Evolutionary conservation across 1,140 invertebrate genomes (phyloP), one percentile per base, ranked within the genome.

Genomic region (Babylonia areolata): DNA sequence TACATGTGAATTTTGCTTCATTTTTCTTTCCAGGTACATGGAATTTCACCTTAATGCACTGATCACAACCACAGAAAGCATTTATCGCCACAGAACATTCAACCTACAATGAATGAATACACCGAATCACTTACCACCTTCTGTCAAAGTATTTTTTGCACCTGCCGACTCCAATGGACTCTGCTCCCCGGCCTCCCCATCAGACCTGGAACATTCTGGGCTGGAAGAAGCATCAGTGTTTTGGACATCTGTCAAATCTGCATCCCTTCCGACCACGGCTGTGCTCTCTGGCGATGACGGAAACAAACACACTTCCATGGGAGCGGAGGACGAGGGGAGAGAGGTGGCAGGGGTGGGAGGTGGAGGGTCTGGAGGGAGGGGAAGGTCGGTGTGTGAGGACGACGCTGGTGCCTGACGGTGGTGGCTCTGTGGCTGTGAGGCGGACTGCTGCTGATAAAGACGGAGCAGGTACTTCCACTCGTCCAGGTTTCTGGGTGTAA

Each of bases 401-500:
- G 58, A 51, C 20, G 46, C 6, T 51, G 46, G 46, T 51, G 46
- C 9, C 20, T 51, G 71, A 5, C 9, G 6, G 9, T 77, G 35
- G 75, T 51, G 33, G 20, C 31, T 0, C 71, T 35, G 33, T n/a
- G n/a, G n/a, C 15, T 77, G 75, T 35, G 15, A 39, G 37, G 71
- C 31, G 28, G 71, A 35, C 9, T 17, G 17, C 15, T 39, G 71
- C 11, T 35, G n/a, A 85, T 80, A 88, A n/a, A 85, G 40, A 15
- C 77, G 46, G 20, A 88, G 15, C 23, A 88, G 85, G 35, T 80
- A 87, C 51, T 81, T 73, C 90, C 90, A 90, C 33, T 90, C 80
- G 5, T 87, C 86, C 23, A 81, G 33, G 46, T 69, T 82, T 31
- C 84, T 58, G 11, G 90, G 90, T 20, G 75, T 77, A 6, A 77